Conservation (phyloP, 1,140 invertebrate genomes). For the Pseudomyrmex dendroicus region DNA sequence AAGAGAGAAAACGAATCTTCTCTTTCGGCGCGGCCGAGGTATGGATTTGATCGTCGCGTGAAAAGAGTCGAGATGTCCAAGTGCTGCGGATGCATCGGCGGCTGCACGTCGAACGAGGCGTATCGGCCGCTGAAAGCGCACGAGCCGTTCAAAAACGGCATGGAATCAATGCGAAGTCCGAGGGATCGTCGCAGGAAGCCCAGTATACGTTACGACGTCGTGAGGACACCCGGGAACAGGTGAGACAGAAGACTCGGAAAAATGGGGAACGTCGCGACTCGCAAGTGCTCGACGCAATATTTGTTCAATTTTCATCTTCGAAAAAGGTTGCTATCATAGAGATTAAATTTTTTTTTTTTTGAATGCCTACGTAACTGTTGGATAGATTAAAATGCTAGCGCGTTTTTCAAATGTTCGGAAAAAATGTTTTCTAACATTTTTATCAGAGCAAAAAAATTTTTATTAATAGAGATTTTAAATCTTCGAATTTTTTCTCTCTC, state of each 20-base stretch:
- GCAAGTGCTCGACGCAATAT: too few relatives aligned
- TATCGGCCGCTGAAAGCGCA: conserved; percentile 72
- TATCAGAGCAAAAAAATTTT: too few relatives aligned
- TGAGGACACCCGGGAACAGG: conserved; percentile 71
- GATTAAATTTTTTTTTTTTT: not conserved
- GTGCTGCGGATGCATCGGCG: conserved; percentile 74
- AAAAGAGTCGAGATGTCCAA: conserved; percentile 65
- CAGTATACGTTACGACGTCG: conserved; percentile 75
- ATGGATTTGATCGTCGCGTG: conserved; percentile 1
- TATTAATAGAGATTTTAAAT: too few relatives aligned
- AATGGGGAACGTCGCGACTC: not conserved
- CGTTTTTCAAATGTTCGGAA: too few relatives aligned
- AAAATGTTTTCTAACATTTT: too few relatives aligned
- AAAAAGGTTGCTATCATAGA: not conserved
- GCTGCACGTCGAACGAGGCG: conserved; percentile 61
- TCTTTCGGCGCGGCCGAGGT: too few relatives aligned
- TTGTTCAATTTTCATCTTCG: not conserved
- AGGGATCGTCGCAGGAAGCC: conserved; percentile 73
- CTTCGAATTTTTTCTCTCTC: too few relatives aligned
- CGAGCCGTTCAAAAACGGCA: conserved; percentile 22
- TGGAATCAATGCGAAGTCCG: conserved; percentile 66
- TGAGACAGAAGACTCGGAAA: conserved; percentile 33
- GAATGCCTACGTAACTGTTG: not conserved
- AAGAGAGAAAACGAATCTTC: not conserved
- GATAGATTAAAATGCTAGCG: not conserved